These are phyloP conservation scores for Eutolmus rufibarbis DNA, from an alignment of 2,888 invertebrate genomes.

Conservation along the genomic window DNA sequence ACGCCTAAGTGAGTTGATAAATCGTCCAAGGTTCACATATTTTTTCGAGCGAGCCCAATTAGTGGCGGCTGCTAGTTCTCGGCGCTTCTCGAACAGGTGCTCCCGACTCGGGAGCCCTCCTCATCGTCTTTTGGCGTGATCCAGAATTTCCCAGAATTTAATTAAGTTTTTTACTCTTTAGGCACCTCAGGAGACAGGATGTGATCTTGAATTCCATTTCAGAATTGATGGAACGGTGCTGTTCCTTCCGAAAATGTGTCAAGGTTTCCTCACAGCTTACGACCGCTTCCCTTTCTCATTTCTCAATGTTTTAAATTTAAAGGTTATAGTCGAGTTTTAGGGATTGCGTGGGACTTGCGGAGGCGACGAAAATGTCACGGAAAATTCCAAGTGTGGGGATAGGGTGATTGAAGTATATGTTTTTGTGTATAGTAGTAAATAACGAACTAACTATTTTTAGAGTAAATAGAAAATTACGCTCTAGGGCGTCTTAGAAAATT, in stretches of 20 bases:
- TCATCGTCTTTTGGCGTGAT: neutral
- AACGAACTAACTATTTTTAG: neutral
- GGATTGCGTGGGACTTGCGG: neutral
- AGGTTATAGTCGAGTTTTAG: neutral
- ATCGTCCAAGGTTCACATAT: slow-evolving; percentile 4
- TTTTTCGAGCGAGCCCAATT: neutral
- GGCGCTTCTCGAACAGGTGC: slow-evolving; percentile 9
- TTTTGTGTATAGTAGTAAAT: neutral
- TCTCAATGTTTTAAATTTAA: neutral
- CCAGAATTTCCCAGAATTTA: slow-evolving; percentile 13
- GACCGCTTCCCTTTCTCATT: neutral
- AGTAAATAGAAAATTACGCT: neutral
- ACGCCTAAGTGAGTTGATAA: slow-evolving; percentile 39
- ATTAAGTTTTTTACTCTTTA: neutral
- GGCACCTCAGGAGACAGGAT: neutral
- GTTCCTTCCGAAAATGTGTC: neutral
- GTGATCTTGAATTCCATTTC: neutral
- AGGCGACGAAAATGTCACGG: neutral
- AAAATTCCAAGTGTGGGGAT: neutral
- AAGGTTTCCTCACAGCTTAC: neutral
- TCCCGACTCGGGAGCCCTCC: neutral
- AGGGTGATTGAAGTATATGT: neutral
- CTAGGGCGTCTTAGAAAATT: neutral
- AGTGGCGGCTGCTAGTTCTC: neutral
- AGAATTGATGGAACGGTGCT: neutral